phyloP scores from a whole-genome alignment of 2,888 invertebrate genomes.

The Euzophera pinguis region DNA sequence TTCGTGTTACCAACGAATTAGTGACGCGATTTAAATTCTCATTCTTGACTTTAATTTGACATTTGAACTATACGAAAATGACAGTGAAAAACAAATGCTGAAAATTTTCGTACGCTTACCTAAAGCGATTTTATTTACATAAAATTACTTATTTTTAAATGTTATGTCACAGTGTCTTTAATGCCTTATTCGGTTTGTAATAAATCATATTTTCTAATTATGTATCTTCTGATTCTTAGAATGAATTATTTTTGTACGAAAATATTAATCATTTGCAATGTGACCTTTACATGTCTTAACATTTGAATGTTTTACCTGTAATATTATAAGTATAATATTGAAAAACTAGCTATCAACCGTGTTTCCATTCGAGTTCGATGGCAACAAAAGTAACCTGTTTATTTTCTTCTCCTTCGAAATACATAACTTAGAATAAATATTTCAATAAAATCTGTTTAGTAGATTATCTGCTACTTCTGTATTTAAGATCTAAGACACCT shows the following conservation, averaged over 20 bases:
- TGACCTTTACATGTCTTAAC: no score
- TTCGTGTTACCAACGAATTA: neutral
- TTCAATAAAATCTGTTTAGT: no score
- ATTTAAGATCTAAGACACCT: no score
- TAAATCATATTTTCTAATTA: neutral
- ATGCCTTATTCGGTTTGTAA: neutral
- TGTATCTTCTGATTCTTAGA: neutral
- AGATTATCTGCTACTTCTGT: no score
- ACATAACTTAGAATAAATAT: no score
- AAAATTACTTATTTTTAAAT: neutral
- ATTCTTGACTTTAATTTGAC: conserved; percentile 11
- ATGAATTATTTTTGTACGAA: neutral
- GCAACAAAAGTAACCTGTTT: no score
- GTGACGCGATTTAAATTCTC: neutral
- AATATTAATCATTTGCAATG: no score
- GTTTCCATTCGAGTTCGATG: no score
- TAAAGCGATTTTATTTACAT: conserved; percentile 3
- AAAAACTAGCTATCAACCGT: no score
- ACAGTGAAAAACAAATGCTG: neutral
- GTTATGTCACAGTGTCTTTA: neutral
- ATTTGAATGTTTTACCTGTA: no score
- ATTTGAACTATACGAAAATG: conserved; percentile 18
- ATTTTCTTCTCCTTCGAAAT: no score
- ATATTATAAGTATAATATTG: no score
- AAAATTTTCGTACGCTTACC: neutral